phyloP scores from a whole-genome alignment of 1,140 invertebrate genomes.

The Drosophila subpulchrella region DNA sequence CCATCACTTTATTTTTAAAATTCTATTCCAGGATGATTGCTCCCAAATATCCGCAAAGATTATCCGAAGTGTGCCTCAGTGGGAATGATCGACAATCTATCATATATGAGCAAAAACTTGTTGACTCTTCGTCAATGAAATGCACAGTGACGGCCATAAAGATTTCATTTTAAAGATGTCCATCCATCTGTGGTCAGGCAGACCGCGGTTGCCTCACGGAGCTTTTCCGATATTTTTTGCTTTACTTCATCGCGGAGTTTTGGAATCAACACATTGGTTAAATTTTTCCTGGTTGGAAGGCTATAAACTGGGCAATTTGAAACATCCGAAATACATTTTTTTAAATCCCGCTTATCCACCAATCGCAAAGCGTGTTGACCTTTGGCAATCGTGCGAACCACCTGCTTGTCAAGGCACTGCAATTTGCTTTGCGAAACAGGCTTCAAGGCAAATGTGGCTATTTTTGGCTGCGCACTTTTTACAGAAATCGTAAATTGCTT shows the following conservation, averaged over 20 bases:
- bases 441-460: not conserved
- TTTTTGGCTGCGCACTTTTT: slow-evolving; percentile 4
- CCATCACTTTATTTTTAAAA: not conserved
- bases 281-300: not conserved
- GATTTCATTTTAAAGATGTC: too few species aligned
- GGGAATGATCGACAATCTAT: not conserved
- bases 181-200: too few species aligned
- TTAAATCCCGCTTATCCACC: slow-evolving; percentile 3
- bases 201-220: not conserved
- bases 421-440: slow-evolving; percentile 8
- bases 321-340: slow-evolving; percentile 3
- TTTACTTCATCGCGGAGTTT: not conserved
- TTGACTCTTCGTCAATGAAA: slow-evolving; percentile 2
- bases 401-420: not conserved
- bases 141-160: slow-evolving; percentile 8
- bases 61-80: not conserved
- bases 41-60: not conserved
- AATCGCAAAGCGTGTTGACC: slow-evolving; percentile 10
- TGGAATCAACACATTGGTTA: not conserved
- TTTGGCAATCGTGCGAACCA: slow-evolving; percentile 7
- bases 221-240: not conserved
- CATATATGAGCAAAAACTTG: not conserved
- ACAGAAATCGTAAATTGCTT: too few species aligned
- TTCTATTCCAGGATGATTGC: not conserved
- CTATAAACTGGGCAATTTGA: slow-evolving; percentile 2